Evolutionary conservation across 2,113 vertebrate genomes (phyloP).

Genomic region (Lonchura striata): DNA sequence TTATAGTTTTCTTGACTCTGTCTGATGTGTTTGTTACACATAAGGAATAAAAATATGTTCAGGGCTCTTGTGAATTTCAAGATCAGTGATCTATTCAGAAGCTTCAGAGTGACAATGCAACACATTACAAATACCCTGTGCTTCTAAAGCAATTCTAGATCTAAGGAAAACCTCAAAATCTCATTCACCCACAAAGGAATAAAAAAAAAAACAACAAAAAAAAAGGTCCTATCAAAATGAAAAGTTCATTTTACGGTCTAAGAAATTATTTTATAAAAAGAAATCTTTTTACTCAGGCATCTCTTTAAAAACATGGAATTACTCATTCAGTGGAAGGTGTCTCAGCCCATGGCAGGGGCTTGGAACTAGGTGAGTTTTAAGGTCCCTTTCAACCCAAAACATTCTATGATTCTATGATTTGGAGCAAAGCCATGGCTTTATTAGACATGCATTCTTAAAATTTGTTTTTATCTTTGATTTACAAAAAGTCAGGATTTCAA

Average conservation of each 20-base stretch:
- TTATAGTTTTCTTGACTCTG: neutral
- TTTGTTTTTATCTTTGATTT: neutral
- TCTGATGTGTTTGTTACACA: neutral
- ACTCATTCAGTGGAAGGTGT: neutral
- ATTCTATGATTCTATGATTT: neutral
- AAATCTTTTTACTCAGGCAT: neutral
- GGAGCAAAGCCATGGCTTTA: neutral
- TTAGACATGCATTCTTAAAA: neutral
- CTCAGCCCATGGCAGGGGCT: fast-evolving
- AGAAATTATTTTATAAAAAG: neutral
- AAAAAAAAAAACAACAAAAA: too few species aligned
- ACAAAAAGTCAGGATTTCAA: neutral
- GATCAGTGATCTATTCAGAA: neutral
- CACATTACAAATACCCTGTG: neutral
- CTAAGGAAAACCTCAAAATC: neutral
- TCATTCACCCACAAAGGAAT: neutral
- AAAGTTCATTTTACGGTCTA: neutral
- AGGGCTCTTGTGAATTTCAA: neutral
- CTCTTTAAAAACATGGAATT: neutral
- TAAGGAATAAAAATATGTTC: neutral
- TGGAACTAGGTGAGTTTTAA: neutral
- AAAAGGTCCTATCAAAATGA: neutral
- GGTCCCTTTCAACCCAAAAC: neutral
- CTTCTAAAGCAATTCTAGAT: neutral
- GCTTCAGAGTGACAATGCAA: neutral